These are phyloP conservation scores for Agrochola lychnidis DNA, from an alignment of 2,888 invertebrate genomes.

Conservation along the genomic window DNA sequence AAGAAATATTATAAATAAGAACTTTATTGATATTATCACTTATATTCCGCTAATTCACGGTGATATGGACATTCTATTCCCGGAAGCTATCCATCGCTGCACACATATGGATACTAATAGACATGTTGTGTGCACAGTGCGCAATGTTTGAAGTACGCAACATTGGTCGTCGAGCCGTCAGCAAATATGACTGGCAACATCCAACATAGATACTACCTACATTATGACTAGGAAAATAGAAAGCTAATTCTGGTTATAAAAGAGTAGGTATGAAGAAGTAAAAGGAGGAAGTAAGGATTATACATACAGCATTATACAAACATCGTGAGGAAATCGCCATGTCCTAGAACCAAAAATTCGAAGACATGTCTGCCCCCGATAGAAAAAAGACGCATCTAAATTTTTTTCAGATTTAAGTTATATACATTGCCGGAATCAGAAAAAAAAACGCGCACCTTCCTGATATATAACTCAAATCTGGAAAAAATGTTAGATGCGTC, in stretches of 20 bases:
- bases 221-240: constrained; percentile 4
- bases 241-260: neutral
- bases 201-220: constrained; percentile 8
- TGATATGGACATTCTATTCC: constrained; percentile 14
- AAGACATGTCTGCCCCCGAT: too few relatives aligned
- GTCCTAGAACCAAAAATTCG: too few relatives aligned
- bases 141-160: constrained; percentile 64
- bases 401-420: too few relatives aligned
- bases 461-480: too few relatives aligned
- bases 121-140: constrained; percentile 45
- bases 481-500: too few relatives aligned
- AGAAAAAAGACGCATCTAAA: too few relatives aligned
- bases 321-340: too few relatives aligned
- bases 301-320: too few relatives aligned
- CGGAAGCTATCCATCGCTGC: constrained; percentile 35
- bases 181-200: constrained; percentile 67
- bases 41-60: neutral
- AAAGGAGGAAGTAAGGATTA: neutral
- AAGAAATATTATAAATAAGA: neutral
- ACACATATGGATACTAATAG: constrained; percentile 21
- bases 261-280: neutral
- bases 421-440: too few relatives aligned
- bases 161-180: constrained; percentile 68
- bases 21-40: constrained; percentile 8
- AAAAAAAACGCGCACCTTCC: too few relatives aligned